Evolutionary conservation across 2,888 invertebrate species (phyloP), one percentile per base, ranked within the genome.

Genomic region (Eupithecia subfuscata): DNA sequence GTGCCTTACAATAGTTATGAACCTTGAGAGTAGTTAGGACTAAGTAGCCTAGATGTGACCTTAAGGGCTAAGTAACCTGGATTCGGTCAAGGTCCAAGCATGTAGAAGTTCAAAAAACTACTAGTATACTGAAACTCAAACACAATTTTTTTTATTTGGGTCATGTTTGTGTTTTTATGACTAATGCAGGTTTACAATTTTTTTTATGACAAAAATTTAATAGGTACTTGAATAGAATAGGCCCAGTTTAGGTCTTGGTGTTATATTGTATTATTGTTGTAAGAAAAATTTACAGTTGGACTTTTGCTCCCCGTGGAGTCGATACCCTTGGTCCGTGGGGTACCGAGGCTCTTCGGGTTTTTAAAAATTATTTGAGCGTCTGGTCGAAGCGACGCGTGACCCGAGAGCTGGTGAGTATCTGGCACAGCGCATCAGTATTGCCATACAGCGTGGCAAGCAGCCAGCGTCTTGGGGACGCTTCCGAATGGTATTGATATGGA

Each of bases 1-100:
- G 56, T 70, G 18, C 18, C 40, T 25, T 63, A 60, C 60, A 60
- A 63, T 60, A 70, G 6, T 22, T 16, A 7, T 11, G 16, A 73
- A 60, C 73, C 73, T 73, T 73, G 69, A 73, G 45, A 9, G 25
- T 69, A 63, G 68, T 60, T 69, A 73, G 63, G n/a, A 73, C 64
- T 70, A 69, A 76, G 14, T 64, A 72, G 67, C 9, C 70, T 73
- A 34, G 65, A 56, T 69, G 43, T 68, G 43, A 63, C 73, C 73
- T 73, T 43, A 43, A 73, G 73, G 73, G 70, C 64, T 72, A 68
- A 75, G 12, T 60, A 73, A 48, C 3, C 73, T 75, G 25, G 56
- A 72, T 72, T 76, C 30, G 43, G 71, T 30, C 69, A 69, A 75
- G 52, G 70, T 65, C n/a, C 6, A 18, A 37, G 2, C 52, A 65